Percentiles rank a stretch among this genome's conserved stretches.
These are phyloP conservation scores for Streptopelia turtur DNA, from an alignment of 2,797 vertebrate species.

Conservation along the genomic window DNA sequence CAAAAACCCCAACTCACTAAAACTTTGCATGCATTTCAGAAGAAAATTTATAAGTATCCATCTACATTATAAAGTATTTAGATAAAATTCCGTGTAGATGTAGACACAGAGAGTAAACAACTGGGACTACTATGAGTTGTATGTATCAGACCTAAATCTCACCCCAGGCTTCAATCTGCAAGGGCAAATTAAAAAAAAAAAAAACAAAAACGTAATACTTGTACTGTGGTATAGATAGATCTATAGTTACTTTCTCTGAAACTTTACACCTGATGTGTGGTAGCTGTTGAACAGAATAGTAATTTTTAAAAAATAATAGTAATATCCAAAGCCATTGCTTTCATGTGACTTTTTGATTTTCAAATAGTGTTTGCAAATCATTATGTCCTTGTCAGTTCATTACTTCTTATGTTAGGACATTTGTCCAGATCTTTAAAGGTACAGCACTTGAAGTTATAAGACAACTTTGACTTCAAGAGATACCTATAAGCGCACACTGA, in stretches of 20 bases:
- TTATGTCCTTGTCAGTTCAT: rapidly evolving
- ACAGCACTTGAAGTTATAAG: rapidly evolving
- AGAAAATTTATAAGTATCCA: not conserved
- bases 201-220: not conserved
- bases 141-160: not conserved
- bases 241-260: not conserved
- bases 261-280: not conserved
- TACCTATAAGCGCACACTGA: not conserved
- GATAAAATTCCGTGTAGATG: not conserved
- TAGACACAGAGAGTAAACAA: not conserved
- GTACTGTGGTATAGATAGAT: not conserved
- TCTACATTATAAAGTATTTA: not conserved
- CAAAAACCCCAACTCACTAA: too few species aligned
- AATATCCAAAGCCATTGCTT: not conserved
- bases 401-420: not conserved
- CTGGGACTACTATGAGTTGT: not conserved
- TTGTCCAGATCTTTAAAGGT: not conserved
- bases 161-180: not conserved
- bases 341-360: not conserved
- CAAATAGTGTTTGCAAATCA: not conserved
- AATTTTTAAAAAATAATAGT: not conserved
- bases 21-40: not conserved
- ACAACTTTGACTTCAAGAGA: not conserved
- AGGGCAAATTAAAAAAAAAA: not conserved
- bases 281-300: not conserved